Base-by-base conservation (phyloP, 2,113 vertebrate genomes). In the Gadus macrocephalus region DNA sequence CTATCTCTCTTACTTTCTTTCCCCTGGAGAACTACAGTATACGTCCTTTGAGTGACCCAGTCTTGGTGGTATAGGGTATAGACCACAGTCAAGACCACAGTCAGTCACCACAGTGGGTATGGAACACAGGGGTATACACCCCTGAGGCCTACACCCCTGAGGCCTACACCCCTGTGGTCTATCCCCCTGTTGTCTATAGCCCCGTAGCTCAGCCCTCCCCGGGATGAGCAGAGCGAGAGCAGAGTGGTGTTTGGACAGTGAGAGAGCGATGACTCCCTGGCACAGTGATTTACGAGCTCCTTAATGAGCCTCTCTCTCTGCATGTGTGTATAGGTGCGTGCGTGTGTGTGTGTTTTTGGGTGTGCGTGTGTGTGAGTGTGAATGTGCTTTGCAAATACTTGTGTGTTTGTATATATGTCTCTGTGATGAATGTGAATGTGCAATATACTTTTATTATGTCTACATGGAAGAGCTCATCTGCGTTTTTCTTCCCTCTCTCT, bases 241-340 rank as follows among this genome's bases (percentile, higher is more conserved):
- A 87, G 78, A 86, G 80, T 73, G 68, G 79, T 87, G 86, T 86
- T 89, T 88, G 85, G 78, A 85, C 78, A 86, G 85, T 68, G 77
- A 77, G 81, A 87, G 86, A 86, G 70, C 71, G 79, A 88, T 83
- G 66, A 66, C 69, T 79, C 66, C 85, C 78, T 89, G 86, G 85
- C 81, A 78, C 73, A 70, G 78, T 87, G 87, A 90, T 89, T 89
- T 89, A 90, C 82, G 71, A 82, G 79, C 79, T 83, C 77, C 77
- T 83, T 87, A 89, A 89, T 89, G 86, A 86, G 82, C 80, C 60
- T 58, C 74, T 78, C 71, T 78, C 78, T 68, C 66, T 70, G 68
- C 64, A 73, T 76, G 62, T 70, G 68, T 71, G 78, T 67, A 55
- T 69, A 25, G 49, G 62, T 70, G 70, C 42, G 65, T 73, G 58